phyloP scores from a whole-genome alignment of 2,888 invertebrate genomes.

The Melikaiella ostensackeni region DNA sequence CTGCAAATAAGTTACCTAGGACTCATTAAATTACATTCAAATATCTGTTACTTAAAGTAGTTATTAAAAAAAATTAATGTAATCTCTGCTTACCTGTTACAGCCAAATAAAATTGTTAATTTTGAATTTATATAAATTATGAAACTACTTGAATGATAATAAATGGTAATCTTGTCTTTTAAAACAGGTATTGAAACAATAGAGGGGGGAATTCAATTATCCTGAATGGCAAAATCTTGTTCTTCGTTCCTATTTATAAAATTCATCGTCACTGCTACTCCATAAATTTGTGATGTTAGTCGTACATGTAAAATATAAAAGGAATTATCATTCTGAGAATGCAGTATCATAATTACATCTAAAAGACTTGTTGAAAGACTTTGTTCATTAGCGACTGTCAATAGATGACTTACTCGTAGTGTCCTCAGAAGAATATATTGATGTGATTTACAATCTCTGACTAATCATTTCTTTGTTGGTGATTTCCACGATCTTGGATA shows the following conservation, averaged over 20 bases:
- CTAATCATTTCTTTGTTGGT: background rate
- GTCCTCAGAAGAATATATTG: conserved; percentile 6
- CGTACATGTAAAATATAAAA: conserved; percentile 39
- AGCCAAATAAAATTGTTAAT: no score
- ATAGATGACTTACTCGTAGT: conserved; percentile 9
- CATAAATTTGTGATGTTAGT: conserved; percentile 37
- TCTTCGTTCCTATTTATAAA: conserved; percentile 38
- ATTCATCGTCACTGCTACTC: conserved; percentile 17
- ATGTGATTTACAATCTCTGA: conserved; percentile 11
- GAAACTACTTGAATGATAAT: conserved; percentile 57
- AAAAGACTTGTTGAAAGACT: background rate
- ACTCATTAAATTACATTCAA: no score
- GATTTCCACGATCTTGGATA: background rate
- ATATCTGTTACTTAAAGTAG: no score
- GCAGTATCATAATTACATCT: conserved; percentile 29
- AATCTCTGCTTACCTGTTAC: no score
- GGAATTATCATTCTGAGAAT: conserved; percentile 38
- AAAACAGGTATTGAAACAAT: background rate
- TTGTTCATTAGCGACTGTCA: conserved; percentile 42
- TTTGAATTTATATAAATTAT: background rate
- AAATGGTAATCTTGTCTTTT: background rate
- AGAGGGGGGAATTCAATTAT: conserved; percentile 7
- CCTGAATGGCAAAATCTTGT: conserved; percentile 11
- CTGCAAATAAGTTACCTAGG: background rate
- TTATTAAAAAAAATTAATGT: no score